Evolutionary conservation across 2,797 vertebrate genomes (phyloP).

Genomic region (Alcedo quadribrachys): DNA sequence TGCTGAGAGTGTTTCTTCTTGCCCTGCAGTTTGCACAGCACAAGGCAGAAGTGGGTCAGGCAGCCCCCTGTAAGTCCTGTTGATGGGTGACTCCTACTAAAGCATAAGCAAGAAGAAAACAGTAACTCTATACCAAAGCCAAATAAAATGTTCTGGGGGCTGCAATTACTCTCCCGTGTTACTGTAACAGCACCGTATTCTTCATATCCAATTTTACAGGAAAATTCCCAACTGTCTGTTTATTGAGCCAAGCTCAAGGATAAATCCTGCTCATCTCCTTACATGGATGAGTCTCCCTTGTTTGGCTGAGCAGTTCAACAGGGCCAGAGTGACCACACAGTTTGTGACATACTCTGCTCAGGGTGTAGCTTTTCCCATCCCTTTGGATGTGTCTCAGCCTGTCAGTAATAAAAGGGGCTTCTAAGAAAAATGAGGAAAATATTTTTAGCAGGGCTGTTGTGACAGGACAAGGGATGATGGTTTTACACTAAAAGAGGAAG

Average conservation of each 20-base stretch:
- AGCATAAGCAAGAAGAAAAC: background rate
- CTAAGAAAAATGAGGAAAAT: rapidly evolving
- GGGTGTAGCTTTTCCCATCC: rapidly evolving
- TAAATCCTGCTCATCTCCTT: background rate
- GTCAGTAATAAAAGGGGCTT: background rate
- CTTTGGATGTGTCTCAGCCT: background rate
- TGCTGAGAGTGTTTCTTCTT: background rate
- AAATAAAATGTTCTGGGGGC: background rate
- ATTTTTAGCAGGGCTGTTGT: background rate
- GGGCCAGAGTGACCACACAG: background rate
- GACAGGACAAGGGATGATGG: too few relatives aligned
- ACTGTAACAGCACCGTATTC: background rate
- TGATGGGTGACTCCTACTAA: background rate
- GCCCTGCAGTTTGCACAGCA: background rate
- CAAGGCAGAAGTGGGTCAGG: background rate
- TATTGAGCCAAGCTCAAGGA: background rate
- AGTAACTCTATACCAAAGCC: background rate
- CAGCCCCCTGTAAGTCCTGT: background rate
- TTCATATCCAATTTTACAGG: conserved; percentile 6
- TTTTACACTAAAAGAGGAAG: background rate
- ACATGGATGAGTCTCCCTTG: background rate
- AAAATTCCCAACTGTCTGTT: background rate
- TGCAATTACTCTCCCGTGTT: background rate
- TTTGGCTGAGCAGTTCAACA: background rate
- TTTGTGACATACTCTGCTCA: background rate